Evolutionary conservation across 2,113 vertebrate species (phyloP).

Genomic region (Chlamydotis undulata): DNA sequence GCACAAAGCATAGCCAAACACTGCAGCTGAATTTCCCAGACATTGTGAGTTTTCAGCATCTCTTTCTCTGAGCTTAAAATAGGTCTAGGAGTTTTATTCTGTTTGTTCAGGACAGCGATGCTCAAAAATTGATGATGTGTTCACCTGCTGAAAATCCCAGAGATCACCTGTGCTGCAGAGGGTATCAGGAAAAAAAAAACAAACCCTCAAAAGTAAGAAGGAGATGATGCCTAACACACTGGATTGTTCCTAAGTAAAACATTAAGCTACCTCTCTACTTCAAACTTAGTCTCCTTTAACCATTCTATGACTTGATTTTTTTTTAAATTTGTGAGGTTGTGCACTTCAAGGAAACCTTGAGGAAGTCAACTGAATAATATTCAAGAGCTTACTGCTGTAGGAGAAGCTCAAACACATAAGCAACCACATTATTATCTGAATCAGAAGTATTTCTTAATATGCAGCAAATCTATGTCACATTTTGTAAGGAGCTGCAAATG

Average conservation of each 20-base stretch:
- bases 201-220: neutral
- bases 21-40: neutral
- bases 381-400: neutral
- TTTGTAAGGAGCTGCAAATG: neutral
- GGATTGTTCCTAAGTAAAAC: neutral
- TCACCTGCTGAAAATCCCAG: neutral
- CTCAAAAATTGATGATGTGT: neutral
- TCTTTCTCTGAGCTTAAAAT: neutral
- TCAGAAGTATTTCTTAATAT: neutral
- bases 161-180: neutral
- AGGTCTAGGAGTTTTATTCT: neutral
- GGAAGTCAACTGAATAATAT: neutral
- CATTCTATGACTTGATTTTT: neutral
- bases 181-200: neutral
- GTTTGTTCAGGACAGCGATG: neutral
- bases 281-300: neutral
- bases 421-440: neutral
- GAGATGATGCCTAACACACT: neutral
- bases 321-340: neutral
- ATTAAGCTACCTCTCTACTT: neutral
- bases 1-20: neutral
- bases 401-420: neutral
- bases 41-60: neutral
- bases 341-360: neutral
- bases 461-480: neutral